These are phyloP conservation scores for Arrhamphus sclerolepis DNA, from an alignment of 2,797 vertebrate genomes.

Conservation along the genomic window DNA sequence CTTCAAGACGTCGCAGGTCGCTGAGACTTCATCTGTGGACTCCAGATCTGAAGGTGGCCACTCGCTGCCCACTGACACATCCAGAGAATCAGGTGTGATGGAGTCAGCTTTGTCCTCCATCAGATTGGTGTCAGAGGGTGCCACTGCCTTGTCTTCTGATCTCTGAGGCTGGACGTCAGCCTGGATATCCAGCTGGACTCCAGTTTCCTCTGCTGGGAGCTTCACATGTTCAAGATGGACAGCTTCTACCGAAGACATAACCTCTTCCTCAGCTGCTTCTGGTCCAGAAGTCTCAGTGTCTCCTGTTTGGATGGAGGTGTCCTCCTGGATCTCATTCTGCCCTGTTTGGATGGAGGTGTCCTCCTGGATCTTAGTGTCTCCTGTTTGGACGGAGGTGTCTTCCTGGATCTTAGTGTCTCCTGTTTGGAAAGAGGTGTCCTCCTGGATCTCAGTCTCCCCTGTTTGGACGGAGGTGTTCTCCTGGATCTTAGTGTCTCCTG, in stretches of 20 bases:
- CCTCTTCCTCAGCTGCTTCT: slow-evolving; percentile 18
- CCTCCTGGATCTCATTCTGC: slow-evolving; percentile 5
- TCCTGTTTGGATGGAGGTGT: background rate
- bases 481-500: background rate
- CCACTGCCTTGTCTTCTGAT: slow-evolving; percentile 7
- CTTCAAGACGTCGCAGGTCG: slow-evolving; percentile 39
- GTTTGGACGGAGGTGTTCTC: too few species aligned
- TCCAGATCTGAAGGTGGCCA: slow-evolving; percentile 30
- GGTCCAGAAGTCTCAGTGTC: background rate
- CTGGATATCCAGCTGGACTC: background rate
- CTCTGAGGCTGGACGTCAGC: background rate
- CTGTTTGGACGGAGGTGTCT: too few species aligned
- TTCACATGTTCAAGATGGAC: background rate
- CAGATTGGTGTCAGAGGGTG: slow-evolving; percentile 29
- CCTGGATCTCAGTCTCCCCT: background rate
- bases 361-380: too few species aligned
- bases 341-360: too few species aligned
- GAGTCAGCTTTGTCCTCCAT: background rate
- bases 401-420: too few species aligned
- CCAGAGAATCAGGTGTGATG: slow-evolving; percentile 5
- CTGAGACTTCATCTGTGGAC: slow-evolving; percentile 39
- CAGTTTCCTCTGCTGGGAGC: slow-evolving; percentile 9
- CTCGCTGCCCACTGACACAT: slow-evolving; percentile 34
- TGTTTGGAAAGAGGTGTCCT: too few species aligned
- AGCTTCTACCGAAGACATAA: background rate